Base-by-base conservation (phyloP, 2,888 invertebrate genomes). In the Epirrita christyi region DNA sequence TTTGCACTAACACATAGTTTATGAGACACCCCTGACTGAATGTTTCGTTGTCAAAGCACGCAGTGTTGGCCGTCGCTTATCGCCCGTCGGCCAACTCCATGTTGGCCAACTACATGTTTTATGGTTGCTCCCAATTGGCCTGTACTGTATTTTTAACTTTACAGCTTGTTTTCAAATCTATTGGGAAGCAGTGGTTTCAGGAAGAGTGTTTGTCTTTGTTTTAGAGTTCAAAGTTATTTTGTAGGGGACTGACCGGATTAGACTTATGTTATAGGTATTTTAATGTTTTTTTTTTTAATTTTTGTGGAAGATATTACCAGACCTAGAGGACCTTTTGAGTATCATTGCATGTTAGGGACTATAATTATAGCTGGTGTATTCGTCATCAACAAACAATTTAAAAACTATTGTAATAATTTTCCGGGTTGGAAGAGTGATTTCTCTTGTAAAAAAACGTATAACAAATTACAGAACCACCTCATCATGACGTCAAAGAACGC, bases 41-140 rank as follows among this genome's bases (percentile, higher is more conserved):
- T 38, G 43, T 54, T 48, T 42, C 48, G 36, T 37, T 58, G 58
- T 59, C 54, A 59, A 54, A 51, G 49, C 43, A 34, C 37, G 57
- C 49, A 45, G 55, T 62, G 73, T 79, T 81, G 81, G 80, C 81
- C 61, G 65, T 62, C 67, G 79, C 74, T 78, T 80, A 80, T 81
- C 80, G 68, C 65, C 55, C 61, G 59, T 55, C 72, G 70, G 80
- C 80, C 78, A 81, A 81, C 73, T 78, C 68, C 80, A 72, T 81
- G 81, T 83, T 72, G 70, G 75, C 77, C 78, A 80, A 81, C 73
- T 77, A 70, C 80, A 71, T 80, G 81, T 81, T 83, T 81, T 83
- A 83, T 80, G 72, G 68, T 67, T 55, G 48, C 46, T 53, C 58
- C 64, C 67, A 64, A 73, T 71, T 73, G 71, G 68, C 64, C 11